phyloP scores from a whole-genome alignment of 2,888 invertebrate species.

The Synergus laeviventris region DNA sequence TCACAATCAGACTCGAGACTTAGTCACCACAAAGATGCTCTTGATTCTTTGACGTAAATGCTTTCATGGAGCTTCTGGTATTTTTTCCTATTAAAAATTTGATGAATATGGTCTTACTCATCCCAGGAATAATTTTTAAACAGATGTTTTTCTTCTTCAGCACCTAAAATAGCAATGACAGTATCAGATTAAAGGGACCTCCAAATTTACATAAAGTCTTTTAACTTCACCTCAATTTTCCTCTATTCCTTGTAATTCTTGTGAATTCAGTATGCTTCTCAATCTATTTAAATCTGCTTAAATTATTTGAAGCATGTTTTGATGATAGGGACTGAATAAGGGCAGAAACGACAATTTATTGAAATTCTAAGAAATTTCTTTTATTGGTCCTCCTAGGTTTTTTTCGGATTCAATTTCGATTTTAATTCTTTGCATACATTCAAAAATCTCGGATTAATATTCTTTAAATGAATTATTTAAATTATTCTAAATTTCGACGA shows the following conservation, averaged over 20 bases:
- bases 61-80: neutral
- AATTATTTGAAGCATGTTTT: no score
- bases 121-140: neutral
- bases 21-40: conserved; percentile 1
- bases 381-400: no score
- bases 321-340: no score
- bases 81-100: neutral
- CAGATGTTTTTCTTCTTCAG: conserved; percentile 2
- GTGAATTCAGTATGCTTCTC: no score
- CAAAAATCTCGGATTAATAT: neutral
- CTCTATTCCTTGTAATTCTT: no score
- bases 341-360: no score
- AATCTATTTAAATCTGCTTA: no score
- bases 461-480: neutral
- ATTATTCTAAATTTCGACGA: conserved; percentile 63
- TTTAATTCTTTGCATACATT: neutral
- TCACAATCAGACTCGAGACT: neutral
- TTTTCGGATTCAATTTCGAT: neutral
- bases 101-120: neutral
- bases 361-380: no score
- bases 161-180: conserved; percentile 2
- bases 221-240: no score
- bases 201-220: no score
- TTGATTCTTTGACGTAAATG: neutral
- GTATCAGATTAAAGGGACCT: no score